These are phyloP conservation scores for Hypocryptadius cinnamomeus DNA, from an alignment of 2,113 vertebrate genomes.

Conservation along the genomic window DNA sequence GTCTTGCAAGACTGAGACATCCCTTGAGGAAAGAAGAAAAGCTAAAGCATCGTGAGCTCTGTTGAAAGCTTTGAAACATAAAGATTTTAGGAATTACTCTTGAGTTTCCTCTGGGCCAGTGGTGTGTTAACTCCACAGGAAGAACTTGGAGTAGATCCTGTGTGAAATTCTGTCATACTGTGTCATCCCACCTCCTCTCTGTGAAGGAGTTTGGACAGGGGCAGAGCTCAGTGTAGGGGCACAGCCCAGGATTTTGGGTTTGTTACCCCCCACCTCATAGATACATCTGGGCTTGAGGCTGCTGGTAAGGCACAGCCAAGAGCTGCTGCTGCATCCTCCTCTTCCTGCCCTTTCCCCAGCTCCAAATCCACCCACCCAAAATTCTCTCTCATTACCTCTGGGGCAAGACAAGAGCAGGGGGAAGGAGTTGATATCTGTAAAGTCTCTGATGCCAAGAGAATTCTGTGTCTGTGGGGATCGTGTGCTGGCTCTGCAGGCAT, in stretches of 20 bases:
- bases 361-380: not conserved
- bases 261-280: not conserved
- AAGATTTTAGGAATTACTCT: not conserved
- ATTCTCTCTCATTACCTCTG: not conserved
- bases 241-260: not conserved
- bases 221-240: not conserved
- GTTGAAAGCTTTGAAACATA: not conserved
- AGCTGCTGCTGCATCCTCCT: not conserved
- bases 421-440: not conserved
- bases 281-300: not conserved
- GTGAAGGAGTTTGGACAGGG: not conserved
- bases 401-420: not conserved
- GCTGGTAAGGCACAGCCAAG: not conserved
- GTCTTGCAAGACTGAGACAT: not conserved
- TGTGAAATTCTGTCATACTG: not conserved
- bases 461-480: not conserved
- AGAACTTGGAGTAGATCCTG: not conserved
- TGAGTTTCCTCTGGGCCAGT: not conserved
- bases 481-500: not conserved
- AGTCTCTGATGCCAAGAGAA: not conserved
- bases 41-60: not conserved
- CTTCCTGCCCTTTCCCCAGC: not conserved
- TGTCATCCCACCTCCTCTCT: not conserved
- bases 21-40: not conserved
- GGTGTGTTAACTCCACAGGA: not conserved